Evolutionary conservation across 2,797 vertebrate species (phyloP), one percentile per base, ranked within the genome.

Genomic region (Loriculus beryllinus): DNA sequence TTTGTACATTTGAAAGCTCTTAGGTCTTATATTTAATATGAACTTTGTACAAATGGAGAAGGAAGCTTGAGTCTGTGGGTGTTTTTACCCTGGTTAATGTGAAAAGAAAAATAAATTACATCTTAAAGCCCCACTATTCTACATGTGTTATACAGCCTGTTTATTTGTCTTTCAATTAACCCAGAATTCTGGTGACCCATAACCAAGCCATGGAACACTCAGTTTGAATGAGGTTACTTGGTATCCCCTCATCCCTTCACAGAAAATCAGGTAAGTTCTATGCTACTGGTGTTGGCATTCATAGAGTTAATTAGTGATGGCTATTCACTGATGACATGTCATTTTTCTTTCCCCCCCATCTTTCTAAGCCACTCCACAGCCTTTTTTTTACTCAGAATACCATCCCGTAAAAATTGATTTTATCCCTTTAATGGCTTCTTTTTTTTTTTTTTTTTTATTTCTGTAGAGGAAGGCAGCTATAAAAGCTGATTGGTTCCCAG

Each of bases 401-500:
- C 29, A 33, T 70, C 52, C 40, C 37, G 26, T 74, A 49, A 70
- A 93, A 71, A 71, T 60, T 80, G 13, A 91, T 93, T 85, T 91
- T 91, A 74, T 90, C 63, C 80, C 14, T n/a, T 79, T 72, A 95
- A 85, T 88, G 68, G 14, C 57, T 91, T 90, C 22, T 88, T 95
- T 96, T 93, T 91, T 74, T 92, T 78, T 93, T 95, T 96, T 93
- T 91, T 70, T 93, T 78, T 93, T 33, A 51, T 75, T 88, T 76
- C 39, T 88, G 31, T 52, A 48, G 21, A 65, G 25, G 16, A 81
- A 91, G 18, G 23, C 31, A 79, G 33, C 28, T 82, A 69, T 51
- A 78, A 86, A 92, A 68, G 18, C 65, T 83, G 86, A 76, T 90
- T 79, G 9, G 25, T 70, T 94, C 71, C 23, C 42, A 65, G 86